Percentiles rank a stretch among this genome's conserved stretches.
Evolutionary conservation across 2,797 vertebrate genomes (phyloP).

Genomic region (Oreochromis mossambicus): DNA sequence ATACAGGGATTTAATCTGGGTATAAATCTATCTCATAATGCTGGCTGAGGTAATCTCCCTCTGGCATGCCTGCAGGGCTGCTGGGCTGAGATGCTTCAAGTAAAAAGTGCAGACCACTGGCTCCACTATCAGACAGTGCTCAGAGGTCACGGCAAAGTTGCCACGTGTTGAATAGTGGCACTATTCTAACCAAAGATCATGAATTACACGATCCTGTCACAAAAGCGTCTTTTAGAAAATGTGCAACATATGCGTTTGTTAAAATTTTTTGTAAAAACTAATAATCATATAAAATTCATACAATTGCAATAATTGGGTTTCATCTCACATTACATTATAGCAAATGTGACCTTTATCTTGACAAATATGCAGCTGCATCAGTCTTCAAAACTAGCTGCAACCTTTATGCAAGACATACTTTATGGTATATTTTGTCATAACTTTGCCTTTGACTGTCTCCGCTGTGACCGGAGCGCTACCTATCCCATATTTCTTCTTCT

Average conservation of each 20-base stretch:
- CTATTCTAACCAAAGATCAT: conserved; percentile 18
- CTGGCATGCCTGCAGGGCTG: conserved; percentile 44
- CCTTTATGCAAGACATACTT: not conserved
- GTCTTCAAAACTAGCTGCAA: not conserved
- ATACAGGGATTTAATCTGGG: conserved; percentile 70
- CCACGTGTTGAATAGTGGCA: conserved; percentile 29
- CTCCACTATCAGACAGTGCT: conserved; percentile 22
- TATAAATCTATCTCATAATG: conserved; percentile 71
- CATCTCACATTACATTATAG: conserved; percentile 1
- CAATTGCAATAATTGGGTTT: not conserved
- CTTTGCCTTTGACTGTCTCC: not conserved
- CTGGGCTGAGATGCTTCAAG: conserved; percentile 35
- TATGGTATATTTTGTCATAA: not conserved
- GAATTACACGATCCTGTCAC: not conserved
- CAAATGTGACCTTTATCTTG: conserved; percentile 12
- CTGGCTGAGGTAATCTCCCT: conserved; percentile 62
- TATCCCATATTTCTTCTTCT: not conserved
- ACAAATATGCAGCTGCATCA: not conserved
- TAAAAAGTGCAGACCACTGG: conserved; percentile 35
- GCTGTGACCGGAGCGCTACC: not conserved
- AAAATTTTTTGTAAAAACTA: conserved; percentile 29
- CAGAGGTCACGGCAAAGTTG: conserved; percentile 28
- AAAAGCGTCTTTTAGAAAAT: not conserved
- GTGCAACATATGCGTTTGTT: not conserved
- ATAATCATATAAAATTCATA: conserved; percentile 32